Conservation (phyloP, 2,113 vertebrate species). For the Cephalopterus ornatus region DNA sequence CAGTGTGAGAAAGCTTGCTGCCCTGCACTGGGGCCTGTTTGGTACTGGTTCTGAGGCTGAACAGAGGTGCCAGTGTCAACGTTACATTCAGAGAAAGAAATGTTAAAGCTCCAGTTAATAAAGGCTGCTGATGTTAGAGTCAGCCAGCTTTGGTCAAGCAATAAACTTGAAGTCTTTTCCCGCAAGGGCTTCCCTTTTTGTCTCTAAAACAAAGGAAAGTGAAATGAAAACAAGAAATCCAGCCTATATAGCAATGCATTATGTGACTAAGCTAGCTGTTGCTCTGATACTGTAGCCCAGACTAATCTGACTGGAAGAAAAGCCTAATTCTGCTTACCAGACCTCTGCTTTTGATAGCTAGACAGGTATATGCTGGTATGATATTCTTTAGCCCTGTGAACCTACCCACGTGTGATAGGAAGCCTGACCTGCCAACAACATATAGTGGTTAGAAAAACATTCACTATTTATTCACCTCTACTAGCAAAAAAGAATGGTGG, state of each 20-base stretch:
- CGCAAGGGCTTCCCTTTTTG: not conserved
- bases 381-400: not conserved
- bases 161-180: slow-evolving; percentile 15
- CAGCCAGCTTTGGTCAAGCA: slow-evolving; percentile 16
- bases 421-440: not conserved
- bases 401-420: not conserved
- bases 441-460: not conserved
- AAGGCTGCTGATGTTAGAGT: not conserved
- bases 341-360: not conserved
- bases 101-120: not conserved
- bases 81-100: not conserved
- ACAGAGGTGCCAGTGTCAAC: not conserved
- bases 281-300: not conserved
- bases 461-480: not conserved
- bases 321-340: not conserved
- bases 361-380: too few relatives aligned
- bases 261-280: not conserved
- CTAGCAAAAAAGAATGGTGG: not conserved
- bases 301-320: not conserved
- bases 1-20: not conserved
- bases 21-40: not conserved
- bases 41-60: not conserved
- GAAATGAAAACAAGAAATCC: slow-evolving; percentile 47
- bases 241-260: not conserved
- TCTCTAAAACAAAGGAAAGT: slow-evolving; percentile 49